Evolutionary conservation across 2,888 invertebrate genomes (phyloP).

Genomic region (Acronicta aceris): DNA sequence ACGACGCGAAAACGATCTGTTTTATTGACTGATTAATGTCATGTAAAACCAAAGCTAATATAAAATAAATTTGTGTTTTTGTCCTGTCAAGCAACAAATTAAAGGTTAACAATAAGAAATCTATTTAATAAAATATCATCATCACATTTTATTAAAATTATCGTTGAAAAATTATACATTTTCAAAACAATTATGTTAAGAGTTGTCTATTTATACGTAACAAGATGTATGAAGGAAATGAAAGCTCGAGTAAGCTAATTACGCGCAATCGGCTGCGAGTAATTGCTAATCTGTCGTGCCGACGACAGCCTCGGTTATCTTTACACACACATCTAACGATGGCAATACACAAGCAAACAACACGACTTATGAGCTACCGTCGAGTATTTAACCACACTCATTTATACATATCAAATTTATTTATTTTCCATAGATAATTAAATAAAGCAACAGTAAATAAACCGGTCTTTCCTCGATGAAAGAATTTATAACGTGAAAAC

Average conservation of each 20-base stretch:
- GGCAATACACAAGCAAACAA: conserved; percentile 31
- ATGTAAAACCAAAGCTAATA: no score
- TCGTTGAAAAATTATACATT: not conserved
- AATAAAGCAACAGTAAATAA: conserved; percentile 38
- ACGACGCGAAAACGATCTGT: conserved; percentile 47
- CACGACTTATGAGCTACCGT: conserved; percentile 13
- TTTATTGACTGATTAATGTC: conserved; percentile 49
- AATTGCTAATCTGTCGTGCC: conserved; percentile 77
- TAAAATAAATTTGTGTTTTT: conserved; percentile 11
- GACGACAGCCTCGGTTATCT: conserved; percentile 64
- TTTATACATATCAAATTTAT: conserved; percentile 43
- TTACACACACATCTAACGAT: conserved; percentile 51
- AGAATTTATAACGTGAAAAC: conserved; percentile 28
- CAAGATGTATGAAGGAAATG: conserved; percentile 75
- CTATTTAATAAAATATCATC: not conserved
- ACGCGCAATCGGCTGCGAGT: conserved; percentile 76
- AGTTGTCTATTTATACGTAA: conserved; percentile 15
- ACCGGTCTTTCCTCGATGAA: conserved; percentile 9
- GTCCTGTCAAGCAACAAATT: not conserved
- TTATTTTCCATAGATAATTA: conserved; percentile 36
- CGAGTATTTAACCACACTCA: conserved; percentile 33
- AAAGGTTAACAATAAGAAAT: not conserved
- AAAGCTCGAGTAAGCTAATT: conserved; percentile 75
- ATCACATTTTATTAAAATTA: not conserved
- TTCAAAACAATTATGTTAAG: conserved; percentile 19